Base-by-base conservation (phyloP, 2,113 vertebrate genomes). In the Tautogolabrus adspersus region DNA sequence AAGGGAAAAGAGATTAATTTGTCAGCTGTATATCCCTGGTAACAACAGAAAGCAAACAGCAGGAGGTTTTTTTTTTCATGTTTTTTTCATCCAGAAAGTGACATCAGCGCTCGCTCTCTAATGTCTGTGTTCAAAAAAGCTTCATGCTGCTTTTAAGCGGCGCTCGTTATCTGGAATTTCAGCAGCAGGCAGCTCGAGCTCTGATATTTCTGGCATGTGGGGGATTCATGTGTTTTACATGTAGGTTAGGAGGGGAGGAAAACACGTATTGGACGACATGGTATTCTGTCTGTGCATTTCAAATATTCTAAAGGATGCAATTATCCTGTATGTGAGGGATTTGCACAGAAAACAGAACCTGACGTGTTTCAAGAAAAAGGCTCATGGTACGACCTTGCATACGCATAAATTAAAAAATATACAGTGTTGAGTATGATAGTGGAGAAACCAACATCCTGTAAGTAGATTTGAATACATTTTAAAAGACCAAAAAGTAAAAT, bases 1-100 rank as follows among this genome's bases (percentile, higher is more conserved):
- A 10, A 15, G 26, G 13, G 70, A 61, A 56, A 2, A 16, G 67
- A 69, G 66, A 63, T 66, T 67, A 65, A 79, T 30, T 22, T 68
- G 75, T 83, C 56, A 42, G 73, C 69, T 55, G 68, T 42, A 68
- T 89, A 26, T 21, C 61, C 81, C 37, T 68, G 76, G 78, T 78
- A 91, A 91, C 87, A 6, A n/a, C 66, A 74, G 66, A 51, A 51
- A 42, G 72, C 57, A 82, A 74, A 68, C 75, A 75, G 26, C 69
- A 81, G 82, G 61, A 77, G 74, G 30, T 4, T 34, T 66, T 60
- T 85, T 58, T 49, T 47, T 72, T 57, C 11, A 13, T 37, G 60
- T 47, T 63, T 40, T 40, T 42, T 79, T 68, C 10, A 76, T 79
- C 69, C 67, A 40, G 75, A 64, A 84, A 66, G 78, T 81, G 73